Evolutionary conservation across 2,797 vertebrate genomes (phyloP), one percentile per base, ranked within the genome.

Genomic region (Tiaroga cobitis): DNA sequence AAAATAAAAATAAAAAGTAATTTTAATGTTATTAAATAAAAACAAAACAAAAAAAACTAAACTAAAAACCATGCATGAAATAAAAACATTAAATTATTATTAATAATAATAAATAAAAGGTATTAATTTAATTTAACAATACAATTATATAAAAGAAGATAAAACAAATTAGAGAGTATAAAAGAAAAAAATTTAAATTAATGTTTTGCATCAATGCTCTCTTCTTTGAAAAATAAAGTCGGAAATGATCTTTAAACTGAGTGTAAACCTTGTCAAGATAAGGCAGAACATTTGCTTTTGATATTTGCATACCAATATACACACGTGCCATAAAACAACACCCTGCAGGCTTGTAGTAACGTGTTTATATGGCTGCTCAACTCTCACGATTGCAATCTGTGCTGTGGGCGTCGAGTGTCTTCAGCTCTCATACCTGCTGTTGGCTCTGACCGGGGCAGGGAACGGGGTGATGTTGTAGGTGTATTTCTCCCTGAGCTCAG

Each of bases 381-480:
- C 19, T 39, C 43, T 41, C 29, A 41, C 16, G 10, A 37, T 3
- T 46, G 32, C 3, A 19, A n/a, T 29, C 32, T 67, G 65, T 65
- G 69, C 61, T 46, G 63, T 51, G 69, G 46, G 43, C n/a, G 29
- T 26, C 0, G 6, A 49, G 43, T 9, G 21, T 81, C 43, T 73
- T 81, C 16, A 43, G 24, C 49, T 70, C 77, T 75, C 72, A 75
- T 72, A 96, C 95, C 95, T 95, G 87, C 91, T 91, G 41, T 87
- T 94, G 89, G 97, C 93, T 92, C 97, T 98, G 83, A 97, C 96
- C 5, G 97, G 91, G 84, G 96, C 97, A 46, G 98, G 97, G 80
- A 99, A 99, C 2, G 98, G 98, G 61, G 97, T 99, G 88, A 99
- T 99, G 92, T 99, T 99, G 93, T 99, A 99, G 0, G 98, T 99